Conservation (phyloP, 2,888 invertebrate genomes). For the Fabriciana adippe region DNA sequence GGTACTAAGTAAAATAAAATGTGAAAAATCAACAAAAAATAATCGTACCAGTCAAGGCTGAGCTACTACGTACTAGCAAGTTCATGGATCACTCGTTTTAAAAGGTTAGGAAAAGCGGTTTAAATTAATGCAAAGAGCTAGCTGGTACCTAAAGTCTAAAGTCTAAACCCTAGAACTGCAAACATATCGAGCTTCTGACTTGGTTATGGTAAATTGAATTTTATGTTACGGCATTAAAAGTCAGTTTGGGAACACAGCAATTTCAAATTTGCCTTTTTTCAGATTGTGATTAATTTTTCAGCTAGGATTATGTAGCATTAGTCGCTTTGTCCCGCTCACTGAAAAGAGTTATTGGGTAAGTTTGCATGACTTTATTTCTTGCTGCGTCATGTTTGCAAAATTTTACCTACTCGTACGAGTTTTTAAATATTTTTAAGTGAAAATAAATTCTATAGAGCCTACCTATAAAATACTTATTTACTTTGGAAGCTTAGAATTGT, state of each 20-base stretch:
- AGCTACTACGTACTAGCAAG: background rate
- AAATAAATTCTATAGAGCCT: too few relatives aligned
- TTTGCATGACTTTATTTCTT: background rate
- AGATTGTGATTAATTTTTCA: slow-evolving; percentile 29
- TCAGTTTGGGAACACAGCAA: slow-evolving; percentile 8
- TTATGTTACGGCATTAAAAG: slow-evolving; percentile 8
- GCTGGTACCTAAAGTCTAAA: slow-evolving; percentile 29
- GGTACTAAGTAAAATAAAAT: too few relatives aligned
- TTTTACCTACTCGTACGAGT: background rate
- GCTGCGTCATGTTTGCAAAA: too few relatives aligned
- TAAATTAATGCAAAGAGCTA: slow-evolving; percentile 33
- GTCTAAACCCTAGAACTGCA: slow-evolving; percentile 22
- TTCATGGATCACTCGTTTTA: slow-evolving; percentile 28
- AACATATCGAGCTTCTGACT: slow-evolving; percentile 19
- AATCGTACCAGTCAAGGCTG: background rate
- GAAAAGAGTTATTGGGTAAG: slow-evolving; percentile 12
- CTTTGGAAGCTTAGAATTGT: too few relatives aligned
- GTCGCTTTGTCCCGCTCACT: slow-evolving; percentile 13
- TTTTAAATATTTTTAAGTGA: too few relatives aligned
- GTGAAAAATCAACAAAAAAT: background rate
- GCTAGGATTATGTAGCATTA: slow-evolving; percentile 14
- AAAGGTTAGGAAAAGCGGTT: slow-evolving; percentile 30
- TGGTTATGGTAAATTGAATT: slow-evolving; percentile 21
- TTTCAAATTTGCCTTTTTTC: slow-evolving; percentile 10
- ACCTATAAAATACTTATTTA: too few relatives aligned